Base-by-base conservation (phyloP, 2,888 invertebrate genomes). In the Idaea aversata region DNA sequence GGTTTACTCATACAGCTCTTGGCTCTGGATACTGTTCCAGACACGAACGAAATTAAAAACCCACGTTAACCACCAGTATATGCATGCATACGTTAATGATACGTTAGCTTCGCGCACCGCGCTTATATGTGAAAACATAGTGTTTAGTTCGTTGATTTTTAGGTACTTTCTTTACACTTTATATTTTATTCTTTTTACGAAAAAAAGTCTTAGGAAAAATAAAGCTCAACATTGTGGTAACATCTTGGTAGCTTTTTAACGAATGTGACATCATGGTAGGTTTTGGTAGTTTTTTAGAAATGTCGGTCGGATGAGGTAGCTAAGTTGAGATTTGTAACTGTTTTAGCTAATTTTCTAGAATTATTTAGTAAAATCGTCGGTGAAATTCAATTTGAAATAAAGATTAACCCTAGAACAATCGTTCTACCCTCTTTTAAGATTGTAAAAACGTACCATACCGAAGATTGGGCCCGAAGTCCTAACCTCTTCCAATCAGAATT, bases 401-500 rank as follows among this genome's bases (percentile, higher is more conserved):
- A 47, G 47, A 47, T 47, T 10, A 13, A 10, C 47, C 47, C 4
- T 2, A 47, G 7, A 7, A 47, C 0, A 3, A 10, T 47, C 3
- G 47, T 7, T 47, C 47, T 47, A 47, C 47, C 47, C 47, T 47
- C 47, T 7, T 47, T 47, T 47, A 13, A 47, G 47, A 13, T 13
- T 13, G 47, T 47, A 47, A 63, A 63, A 62, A 15, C 57, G 15
- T 16, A 60, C n/a, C 5, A 16, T 65, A 62, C 59, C 15, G 38
- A 60, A 36, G 63, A 65, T 63, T 62, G 47, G 57, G 59, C 61
- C 36, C 59, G 34, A 10, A 70, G 60, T 67, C 61, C 59, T 90
- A 90, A 90, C 90, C 90, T 88, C 79, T 79, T 59, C 73, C 79
- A 81, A 84, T 82, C 76, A 47, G 47, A 47, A 47, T 47, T 47